Percentiles rank a stretch among this genome's conserved stretches.
phyloP scores from a whole-genome alignment of 2,797 vertebrate species.

The Aselliscus stoliczkanus region DNA sequence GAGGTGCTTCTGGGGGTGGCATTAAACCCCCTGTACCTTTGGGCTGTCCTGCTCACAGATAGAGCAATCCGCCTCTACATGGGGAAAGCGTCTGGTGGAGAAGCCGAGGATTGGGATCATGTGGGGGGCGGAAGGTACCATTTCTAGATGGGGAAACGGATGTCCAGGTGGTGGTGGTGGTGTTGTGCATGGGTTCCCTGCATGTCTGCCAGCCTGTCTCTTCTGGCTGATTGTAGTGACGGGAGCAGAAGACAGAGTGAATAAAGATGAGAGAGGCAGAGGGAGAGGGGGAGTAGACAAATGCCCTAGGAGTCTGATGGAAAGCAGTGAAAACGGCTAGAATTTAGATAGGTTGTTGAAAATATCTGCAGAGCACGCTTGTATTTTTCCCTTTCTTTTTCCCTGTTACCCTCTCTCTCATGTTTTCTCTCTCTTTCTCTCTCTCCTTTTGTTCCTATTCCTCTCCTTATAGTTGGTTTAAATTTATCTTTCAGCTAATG shows the following conservation, averaged over 20 bases:
- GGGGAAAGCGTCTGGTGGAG: neutral
- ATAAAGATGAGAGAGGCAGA: neutral
- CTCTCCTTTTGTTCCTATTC: neutral
- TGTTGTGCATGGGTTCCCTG: neutral
- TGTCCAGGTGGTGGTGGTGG: fast-evolving
- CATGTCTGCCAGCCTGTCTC: neutral
- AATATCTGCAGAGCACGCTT: too few relatives aligned
- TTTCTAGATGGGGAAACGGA: neutral
- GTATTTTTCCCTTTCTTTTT: neutral
- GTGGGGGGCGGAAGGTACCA: neutral
- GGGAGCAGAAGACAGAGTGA: neutral
- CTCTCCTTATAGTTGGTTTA: neutral
- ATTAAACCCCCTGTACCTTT: neutral
- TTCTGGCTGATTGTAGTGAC: neutral
- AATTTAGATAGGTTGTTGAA: too few relatives aligned
- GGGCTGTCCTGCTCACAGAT: neutral
- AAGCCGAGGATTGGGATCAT: neutral
- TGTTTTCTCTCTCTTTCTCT: neutral
- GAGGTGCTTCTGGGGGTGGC: fast-evolving
- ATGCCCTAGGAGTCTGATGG: neutral
- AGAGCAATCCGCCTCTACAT: neutral
- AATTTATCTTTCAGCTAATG: neutral
- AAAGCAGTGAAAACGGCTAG: neutral
- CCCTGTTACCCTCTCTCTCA: fast-evolving
- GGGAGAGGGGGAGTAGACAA: neutral